Evolutionary conservation across 2,113 vertebrate genomes (phyloP), one percentile per base, ranked within the genome.

Genomic region (Geococcyx californianus): DNA sequence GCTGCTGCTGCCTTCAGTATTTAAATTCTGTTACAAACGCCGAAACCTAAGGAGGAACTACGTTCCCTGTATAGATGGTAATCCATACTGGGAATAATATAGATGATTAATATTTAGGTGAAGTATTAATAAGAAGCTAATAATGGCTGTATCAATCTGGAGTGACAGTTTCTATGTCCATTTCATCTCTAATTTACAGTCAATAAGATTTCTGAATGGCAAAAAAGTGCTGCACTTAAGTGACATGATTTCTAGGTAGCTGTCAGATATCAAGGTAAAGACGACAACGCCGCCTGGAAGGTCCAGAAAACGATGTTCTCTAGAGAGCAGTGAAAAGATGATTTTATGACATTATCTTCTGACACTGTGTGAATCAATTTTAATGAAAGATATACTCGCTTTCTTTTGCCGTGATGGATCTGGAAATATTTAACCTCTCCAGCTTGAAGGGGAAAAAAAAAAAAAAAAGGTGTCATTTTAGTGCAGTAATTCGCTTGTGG

Each of bases 301-400:
- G 33, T 85, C 66, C 77, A 85, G 92, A 95, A 79, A 28, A 64
- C 62, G 59, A 60, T 5, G 3, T 84, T 94, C 87, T 90, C 84
- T 60, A 77, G 86, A 78, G 69, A 94, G 40, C 11, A 90, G 78
- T 74, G 77, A 90, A 95, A 93, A 94, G 28, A 96, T 85, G 47
- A 90, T 92, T 94, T 96, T 76, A 90, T 94, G 59, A 59, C 81
- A 96, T 81, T 94, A 40, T 59, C 73, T 92, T 78, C 68, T 94
- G 76, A 79, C 94, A 93, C 25, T 60, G 6, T 82, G 54, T 75
- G 75, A 94, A 94, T 95, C 95, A 94, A 34, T 93, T 95, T 94
- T 96, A 94, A 95, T 94, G 52, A 94, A 94, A 89, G 60, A 70
- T 87, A 69, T 63, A 73, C 45, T 84, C 87, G 25, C 60, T 92